These are phyloP conservation scores for Zapus hudsonius DNA, from an alignment of 2,113 vertebrate genomes.

Conservation along the genomic window DNA sequence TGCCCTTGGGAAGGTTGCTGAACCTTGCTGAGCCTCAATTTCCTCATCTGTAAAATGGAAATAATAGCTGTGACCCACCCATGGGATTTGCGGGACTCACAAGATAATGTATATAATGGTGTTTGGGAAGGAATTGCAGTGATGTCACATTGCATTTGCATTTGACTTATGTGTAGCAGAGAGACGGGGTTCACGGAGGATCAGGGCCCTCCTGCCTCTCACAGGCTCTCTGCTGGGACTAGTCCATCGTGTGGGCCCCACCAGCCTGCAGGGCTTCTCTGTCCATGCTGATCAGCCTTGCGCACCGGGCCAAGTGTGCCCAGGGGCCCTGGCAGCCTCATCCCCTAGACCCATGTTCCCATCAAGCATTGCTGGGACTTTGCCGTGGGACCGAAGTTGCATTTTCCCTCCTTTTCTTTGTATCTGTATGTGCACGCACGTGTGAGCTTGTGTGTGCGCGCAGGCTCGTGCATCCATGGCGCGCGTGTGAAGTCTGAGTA, in stretches of 20 bases:
- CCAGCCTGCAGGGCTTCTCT: fast-evolving
- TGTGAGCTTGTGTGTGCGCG: too few relatives aligned
- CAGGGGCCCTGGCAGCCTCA: neutral
- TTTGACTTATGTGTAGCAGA: neutral
- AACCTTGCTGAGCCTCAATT: neutral
- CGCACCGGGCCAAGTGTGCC: neutral
- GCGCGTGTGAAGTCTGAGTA: too few relatives aligned
- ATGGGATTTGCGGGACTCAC: neutral
- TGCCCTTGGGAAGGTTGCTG: neutral
- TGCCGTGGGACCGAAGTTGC: too few relatives aligned
- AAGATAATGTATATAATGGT: neutral
- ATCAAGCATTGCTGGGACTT: neutral
- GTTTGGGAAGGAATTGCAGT: neutral
- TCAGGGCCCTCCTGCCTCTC: too few relatives aligned
- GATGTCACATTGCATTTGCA: neutral
- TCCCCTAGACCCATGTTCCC: too few relatives aligned
- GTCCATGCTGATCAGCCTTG: neutral
- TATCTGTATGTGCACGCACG: too few relatives aligned
- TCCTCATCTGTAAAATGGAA: neutral
- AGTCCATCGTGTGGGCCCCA: too few relatives aligned
- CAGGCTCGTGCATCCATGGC: too few relatives aligned
- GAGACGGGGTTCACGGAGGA: neutral
- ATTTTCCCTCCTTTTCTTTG: neutral
- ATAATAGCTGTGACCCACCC: neutral
- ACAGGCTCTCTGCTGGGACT: neutral